A percentile compares a stretch with the other conserved stretches of the same genome.
Evolutionary conservation across 2,797 vertebrate species (phyloP).

Genomic region (Silurus aristotelis): DNA sequence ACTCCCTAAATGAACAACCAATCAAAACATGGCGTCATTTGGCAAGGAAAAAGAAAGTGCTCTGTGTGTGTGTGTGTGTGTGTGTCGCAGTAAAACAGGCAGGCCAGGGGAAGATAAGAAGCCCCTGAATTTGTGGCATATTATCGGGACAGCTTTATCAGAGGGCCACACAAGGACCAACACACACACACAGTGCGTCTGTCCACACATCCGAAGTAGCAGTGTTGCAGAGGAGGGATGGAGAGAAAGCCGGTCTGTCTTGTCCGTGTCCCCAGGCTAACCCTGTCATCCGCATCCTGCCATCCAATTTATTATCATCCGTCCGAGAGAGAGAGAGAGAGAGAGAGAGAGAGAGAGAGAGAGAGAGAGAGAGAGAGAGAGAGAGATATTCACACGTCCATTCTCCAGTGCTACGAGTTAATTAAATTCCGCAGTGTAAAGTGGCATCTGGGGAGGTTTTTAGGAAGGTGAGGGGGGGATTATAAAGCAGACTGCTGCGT

Average conservation of each 20-base stretch:
- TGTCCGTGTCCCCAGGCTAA: slow-evolving; percentile 58
- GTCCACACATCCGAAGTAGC: slow-evolving; percentile 20
- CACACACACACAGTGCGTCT: slow-evolving; percentile 5
- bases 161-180: slow-evolving; percentile 47
- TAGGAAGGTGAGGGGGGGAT: slow-evolving; percentile 53
- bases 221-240: background rate
- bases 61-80: slow-evolving; percentile 53
- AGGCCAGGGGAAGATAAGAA: slow-evolving; percentile 69
- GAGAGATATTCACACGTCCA: slow-evolving; percentile 29
- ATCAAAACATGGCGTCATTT: slow-evolving; percentile 1
- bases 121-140: slow-evolving; percentile 66
- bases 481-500: slow-evolving; percentile 61
- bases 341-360: background rate
- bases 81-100: slow-evolving; percentile 41
- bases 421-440: slow-evolving; percentile 72
- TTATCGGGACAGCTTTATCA: slow-evolving; percentile 80
- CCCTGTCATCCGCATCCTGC: slow-evolving; percentile 63
- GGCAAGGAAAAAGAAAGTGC: background rate
- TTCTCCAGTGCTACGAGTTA: slow-evolving; percentile 64
- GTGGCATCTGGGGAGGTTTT: slow-evolving; percentile 67
- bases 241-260: slow-evolving; percentile 40
- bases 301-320: slow-evolving; percentile 66
- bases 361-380: background rate
- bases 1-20: slow-evolving; percentile 5
- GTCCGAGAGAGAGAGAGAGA: slow-evolving; percentile 41